Conservation (phyloP, 2,888 invertebrate species). For the Noctua fimbriata region DNA sequence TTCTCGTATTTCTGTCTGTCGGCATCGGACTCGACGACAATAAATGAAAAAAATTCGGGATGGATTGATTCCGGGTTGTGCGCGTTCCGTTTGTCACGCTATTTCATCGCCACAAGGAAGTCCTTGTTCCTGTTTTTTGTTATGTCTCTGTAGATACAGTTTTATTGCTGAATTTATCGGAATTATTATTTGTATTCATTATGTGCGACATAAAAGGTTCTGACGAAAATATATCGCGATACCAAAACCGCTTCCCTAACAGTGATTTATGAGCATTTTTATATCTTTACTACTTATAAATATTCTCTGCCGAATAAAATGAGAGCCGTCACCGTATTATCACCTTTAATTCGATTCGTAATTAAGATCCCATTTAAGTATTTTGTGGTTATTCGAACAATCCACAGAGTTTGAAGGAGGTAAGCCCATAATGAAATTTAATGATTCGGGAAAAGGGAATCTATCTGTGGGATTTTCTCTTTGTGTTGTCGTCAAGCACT, state of each 20-base stretch:
- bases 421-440: constrained; percentile 78
- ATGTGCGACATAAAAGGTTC: constrained; percentile 44
- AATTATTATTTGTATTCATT: constrained; percentile 63
- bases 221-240: constrained; percentile 33
- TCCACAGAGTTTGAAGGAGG: constrained; percentile 77
- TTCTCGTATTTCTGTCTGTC: constrained; percentile 74
- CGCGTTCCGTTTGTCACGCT: constrained; percentile 73
- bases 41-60: constrained; percentile 75
- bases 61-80: constrained; percentile 77
- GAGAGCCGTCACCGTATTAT: constrained; percentile 24
- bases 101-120: constrained; percentile 70
- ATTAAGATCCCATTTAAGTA: constrained; percentile 80
- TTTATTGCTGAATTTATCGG: constrained; percentile 68
- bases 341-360: constrained; percentile 70
- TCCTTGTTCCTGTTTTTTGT: constrained; percentile 70
- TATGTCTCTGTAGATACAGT: constrained; percentile 61
- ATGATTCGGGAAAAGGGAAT: constrained; percentile 74
- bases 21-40: constrained; percentile 67
- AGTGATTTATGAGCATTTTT: constrained; percentile 27
- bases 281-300: constrained; percentile 11
- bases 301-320: constrained; percentile 7
- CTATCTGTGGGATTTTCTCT: constrained; percentile 64
- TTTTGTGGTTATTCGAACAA: constrained; percentile 79
- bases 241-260: constrained; percentile 9
- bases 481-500: constrained; percentile 47